Evolutionary conservation across 2,113 vertebrate species (phyloP).

Genomic region (Urocitellus parryii): DNA sequence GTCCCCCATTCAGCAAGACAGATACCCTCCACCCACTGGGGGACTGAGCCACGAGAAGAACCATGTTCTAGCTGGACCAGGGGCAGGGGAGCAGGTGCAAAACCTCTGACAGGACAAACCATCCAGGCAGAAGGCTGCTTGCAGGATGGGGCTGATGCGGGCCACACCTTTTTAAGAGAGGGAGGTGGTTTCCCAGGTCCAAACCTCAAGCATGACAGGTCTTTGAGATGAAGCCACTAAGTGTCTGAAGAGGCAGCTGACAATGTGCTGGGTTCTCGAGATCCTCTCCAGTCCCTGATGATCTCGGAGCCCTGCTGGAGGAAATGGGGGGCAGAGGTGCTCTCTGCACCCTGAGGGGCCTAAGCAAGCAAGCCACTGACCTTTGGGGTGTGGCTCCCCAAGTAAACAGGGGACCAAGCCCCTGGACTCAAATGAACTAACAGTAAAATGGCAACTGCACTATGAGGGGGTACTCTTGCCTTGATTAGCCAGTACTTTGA

Average conservation of each 20-base stretch:
- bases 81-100: not conserved
- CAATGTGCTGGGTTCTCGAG: not conserved
- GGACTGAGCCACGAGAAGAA: not conserved
- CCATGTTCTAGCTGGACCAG: not conserved
- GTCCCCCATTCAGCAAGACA: not conserved
- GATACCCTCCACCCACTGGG: not conserved
- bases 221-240: not conserved
- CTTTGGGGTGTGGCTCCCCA: not conserved
- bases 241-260: not conserved
- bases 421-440: not conserved
- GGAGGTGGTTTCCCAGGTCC: not conserved
- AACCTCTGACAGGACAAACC: not conserved
- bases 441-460: not conserved
- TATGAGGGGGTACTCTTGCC: not conserved
- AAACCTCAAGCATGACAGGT: not conserved
- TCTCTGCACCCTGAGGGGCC: not conserved
- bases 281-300: not conserved
- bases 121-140: not conserved
- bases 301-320: not conserved
- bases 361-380: not conserved
- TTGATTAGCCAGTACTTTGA: accelerated
- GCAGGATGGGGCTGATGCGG: not conserved
- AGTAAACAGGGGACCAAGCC: not conserved
- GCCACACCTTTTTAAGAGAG: not conserved
- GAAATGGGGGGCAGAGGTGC: not conserved